Evolutionary conservation across 1,140 invertebrate species (phyloP), one percentile per base, ranked within the genome.

Genomic region (Sitobion miscanthi): DNA sequence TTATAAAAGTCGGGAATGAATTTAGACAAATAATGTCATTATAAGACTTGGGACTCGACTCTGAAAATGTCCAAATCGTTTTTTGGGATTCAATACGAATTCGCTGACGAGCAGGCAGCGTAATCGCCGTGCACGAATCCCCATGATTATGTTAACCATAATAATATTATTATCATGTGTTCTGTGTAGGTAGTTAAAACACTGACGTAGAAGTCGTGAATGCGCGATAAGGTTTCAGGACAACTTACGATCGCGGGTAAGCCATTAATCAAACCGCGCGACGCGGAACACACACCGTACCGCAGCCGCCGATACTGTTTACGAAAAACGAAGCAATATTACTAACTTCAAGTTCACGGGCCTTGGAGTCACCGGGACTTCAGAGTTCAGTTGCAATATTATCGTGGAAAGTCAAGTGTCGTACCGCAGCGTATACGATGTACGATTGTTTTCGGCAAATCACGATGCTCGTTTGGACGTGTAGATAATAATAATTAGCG

Each of bases 231-330:
- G n/a, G 30, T 45, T 91, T 69, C 30, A 17, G 91, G n/a, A 45
- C 52, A 9, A 85, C 69, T 42, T 42, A 42, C 2, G 20, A 77
- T 91, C 38, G 20, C n/a, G 30, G 25, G 57, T 42, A 1, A 47
- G 69, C 52, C 90, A 92, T 92, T 92, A 92, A 92, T 92, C 91
- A 92, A n/a, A 52, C 69, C 30, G 45, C 45, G 21, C 35, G 69
- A 57, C 69, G 52, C 42, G n/a, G 91, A 49, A 52, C 47, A 35
- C 47, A 35, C 20, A 14, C 4, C 62, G 30, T 69, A 69, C 30
- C 62, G 62, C 2, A 30, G 30, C 9, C 57, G 25, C 30, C 30
- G 30, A n/a, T 69, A n/a, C 17, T n/a, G 3, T n/a, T 5, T n/a
- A 35, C n/a, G 62, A 77, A 35, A n/a, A 35, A n/a, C 62, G 62